phyloP scores from a whole-genome alignment of 2,113 vertebrate genomes.

The Struthio camelus region DNA sequence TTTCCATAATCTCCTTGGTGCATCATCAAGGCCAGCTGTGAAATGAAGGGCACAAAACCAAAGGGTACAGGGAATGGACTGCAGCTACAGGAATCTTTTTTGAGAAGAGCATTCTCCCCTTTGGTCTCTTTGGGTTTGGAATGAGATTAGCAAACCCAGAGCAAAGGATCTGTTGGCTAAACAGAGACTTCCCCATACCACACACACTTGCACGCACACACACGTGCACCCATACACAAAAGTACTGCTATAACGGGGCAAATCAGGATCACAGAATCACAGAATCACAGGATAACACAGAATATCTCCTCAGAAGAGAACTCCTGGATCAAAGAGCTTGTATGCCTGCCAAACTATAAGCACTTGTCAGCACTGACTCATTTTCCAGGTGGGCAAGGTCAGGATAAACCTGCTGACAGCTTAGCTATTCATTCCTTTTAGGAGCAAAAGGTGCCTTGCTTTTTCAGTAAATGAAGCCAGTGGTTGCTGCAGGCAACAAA shows the following conservation, averaged over 20 bases:
- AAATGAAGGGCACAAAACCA: background rate
- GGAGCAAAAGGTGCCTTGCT: background rate
- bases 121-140: background rate
- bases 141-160: background rate
- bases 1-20: background rate
- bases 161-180: background rate
- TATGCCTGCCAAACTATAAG: background rate
- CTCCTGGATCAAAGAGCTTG: background rate
- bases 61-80: background rate
- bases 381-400: background rate
- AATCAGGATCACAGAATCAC: background rate
- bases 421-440: background rate
- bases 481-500: background rate
- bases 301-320: background rate
- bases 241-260: background rate
- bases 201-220: background rate
- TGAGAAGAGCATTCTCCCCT: background rate
- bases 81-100: background rate
- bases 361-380: background rate
- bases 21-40: background rate
- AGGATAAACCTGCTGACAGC: background rate
- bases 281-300: background rate
- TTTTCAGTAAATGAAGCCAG: background rate
- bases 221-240: background rate
- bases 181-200: background rate